These are phyloP conservation scores for Psammodynastes pulverulentus DNA, from an alignment of 2,113 vertebrate genomes.

Conservation along the genomic window DNA sequence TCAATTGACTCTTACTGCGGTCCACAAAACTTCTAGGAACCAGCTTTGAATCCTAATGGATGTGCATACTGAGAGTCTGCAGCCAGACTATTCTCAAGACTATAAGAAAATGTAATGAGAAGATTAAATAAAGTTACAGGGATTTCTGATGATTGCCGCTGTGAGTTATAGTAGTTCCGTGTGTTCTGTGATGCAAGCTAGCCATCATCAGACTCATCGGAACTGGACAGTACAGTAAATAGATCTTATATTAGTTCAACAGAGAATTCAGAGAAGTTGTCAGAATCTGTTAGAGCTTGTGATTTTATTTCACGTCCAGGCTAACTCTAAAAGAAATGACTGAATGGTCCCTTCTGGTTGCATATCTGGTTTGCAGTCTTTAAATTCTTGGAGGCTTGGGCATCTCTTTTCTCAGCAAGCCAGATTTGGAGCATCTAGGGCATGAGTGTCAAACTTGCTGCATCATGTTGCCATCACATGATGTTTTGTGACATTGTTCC, in stretches of 20 bases:
- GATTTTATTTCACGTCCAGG: neutral
- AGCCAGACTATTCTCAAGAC: neutral
- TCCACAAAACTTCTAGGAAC: neutral
- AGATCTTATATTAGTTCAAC: neutral
- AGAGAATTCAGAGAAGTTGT: neutral
- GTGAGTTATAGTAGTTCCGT: neutral
- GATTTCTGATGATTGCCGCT: neutral
- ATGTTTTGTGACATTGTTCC: too few relatives aligned
- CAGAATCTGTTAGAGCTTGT: neutral
- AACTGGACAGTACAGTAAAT: neutral
- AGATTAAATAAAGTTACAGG: neutral
- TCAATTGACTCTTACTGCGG: neutral
- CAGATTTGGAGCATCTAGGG: neutral
- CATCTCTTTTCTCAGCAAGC: neutral
- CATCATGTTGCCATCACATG: too few relatives aligned
- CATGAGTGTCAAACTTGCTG: neutral
- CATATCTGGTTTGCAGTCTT: neutral
- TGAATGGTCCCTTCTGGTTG: neutral
- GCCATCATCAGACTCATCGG: neutral
- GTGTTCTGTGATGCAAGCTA: neutral
- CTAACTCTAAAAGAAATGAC: neutral
- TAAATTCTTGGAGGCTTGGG: neutral
- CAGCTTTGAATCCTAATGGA: neutral
- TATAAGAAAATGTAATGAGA: neutral
- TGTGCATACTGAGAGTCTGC: neutral